phyloP scores from a whole-genome alignment of 2,888 invertebrate genomes.

The Sarcophaga carnaria region DNA sequence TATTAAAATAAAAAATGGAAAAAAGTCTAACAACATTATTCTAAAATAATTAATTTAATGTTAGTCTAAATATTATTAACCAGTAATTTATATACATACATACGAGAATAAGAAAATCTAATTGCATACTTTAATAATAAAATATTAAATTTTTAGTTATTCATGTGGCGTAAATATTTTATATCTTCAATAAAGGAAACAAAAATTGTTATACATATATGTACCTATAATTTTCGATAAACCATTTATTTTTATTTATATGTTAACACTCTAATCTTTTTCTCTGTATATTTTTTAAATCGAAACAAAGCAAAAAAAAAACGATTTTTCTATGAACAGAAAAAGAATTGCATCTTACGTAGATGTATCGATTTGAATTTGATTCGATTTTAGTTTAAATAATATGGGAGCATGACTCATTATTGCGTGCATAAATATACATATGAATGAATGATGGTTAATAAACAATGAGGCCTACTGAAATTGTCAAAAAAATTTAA shows the following conservation, averaged over 20 bases:
- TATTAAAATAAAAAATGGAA: not conserved
- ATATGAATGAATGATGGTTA: not conserved
- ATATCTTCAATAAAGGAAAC: not conserved
- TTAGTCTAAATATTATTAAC: slow-evolving; percentile 1
- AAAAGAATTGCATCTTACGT: too few relatives aligned
- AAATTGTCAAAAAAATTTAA: not conserved
- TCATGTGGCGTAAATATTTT: not conserved
- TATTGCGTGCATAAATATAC: not conserved
- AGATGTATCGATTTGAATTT: too few relatives aligned
- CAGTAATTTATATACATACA: slow-evolving; percentile 11
- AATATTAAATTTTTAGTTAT: not conserved
- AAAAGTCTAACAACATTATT: not conserved
- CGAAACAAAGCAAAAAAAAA: too few relatives aligned
- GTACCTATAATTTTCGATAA: too few relatives aligned
- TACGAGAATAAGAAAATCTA: not conserved
- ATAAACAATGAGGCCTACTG: slow-evolving; percentile 1
- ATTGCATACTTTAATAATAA: not conserved
- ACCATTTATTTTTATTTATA: too few relatives aligned
- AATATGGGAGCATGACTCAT: too few relatives aligned
- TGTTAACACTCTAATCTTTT: too few relatives aligned
- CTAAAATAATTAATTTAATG: slow-evolving; percentile 10
- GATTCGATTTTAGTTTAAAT: too few relatives aligned
- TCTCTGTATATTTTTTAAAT: too few relatives aligned
- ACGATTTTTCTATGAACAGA: too few relatives aligned
- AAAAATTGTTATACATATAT: too few relatives aligned